These are phyloP conservation scores for Dreissena rostriformis DNA, from an alignment of 1,140 invertebrate genomes.

Conservation along the genomic window DNA sequence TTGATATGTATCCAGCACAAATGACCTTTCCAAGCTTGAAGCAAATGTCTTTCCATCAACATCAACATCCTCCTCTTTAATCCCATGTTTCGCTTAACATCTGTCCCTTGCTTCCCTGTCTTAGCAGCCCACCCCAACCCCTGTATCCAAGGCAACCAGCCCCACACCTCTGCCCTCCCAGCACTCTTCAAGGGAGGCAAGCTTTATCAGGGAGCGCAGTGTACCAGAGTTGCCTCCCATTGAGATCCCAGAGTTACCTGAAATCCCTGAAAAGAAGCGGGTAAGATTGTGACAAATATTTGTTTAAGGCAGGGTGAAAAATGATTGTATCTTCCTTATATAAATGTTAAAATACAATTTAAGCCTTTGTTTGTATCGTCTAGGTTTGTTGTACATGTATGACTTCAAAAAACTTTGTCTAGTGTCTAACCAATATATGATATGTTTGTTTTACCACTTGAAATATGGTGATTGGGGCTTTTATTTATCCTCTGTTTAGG, in stretches of 20 bases:
- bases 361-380: too few relatives aligned
- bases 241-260: constrained; percentile 60
- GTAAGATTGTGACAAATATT: background rate
- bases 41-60: background rate
- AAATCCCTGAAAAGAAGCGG: constrained; percentile 57
- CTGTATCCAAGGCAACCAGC: constrained; percentile 1
- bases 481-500: too few relatives aligned
- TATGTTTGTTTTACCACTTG: too few relatives aligned
- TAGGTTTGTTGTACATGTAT: too few relatives aligned
- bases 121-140: constrained; percentile 22
- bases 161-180: constrained; percentile 21
- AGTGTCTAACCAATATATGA: too few relatives aligned
- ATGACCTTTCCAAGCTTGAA: background rate
- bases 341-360: too few relatives aligned
- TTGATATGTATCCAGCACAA: too few relatives aligned
- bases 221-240: constrained; percentile 61
- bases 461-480: too few relatives aligned
- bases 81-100: background rate
- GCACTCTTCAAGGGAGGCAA: constrained; percentile 50
- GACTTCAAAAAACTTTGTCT: too few relatives aligned
- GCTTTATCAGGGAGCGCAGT: constrained; percentile 14
- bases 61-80: background rate
- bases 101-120: background rate
- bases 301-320: too few relatives aligned
- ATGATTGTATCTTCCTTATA: too few relatives aligned